Base-by-base conservation (phyloP, 64 coral and sea anemone species). In the Pachyseris speciosa region DNA sequence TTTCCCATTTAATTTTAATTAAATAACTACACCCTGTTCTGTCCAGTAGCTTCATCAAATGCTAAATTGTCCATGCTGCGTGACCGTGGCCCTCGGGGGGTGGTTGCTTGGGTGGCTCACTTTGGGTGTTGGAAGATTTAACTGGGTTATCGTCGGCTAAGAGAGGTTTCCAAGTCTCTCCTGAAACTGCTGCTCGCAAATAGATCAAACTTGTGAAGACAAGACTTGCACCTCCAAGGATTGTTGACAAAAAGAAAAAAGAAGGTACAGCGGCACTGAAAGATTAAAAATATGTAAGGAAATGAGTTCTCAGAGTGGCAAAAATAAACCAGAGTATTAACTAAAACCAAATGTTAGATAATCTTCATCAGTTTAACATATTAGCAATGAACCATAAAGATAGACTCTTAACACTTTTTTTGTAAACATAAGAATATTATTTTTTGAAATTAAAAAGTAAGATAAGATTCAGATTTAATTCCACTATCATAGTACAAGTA, bases 171-270 rank as follows among this genome's bases (percentile, higher is more conserved):
- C 96, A 98, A 41, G 85, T 94, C 42, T 98, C 96, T 15, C 96
- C 96, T 49, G 96, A 89, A 38, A 98, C 67, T 38, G 93, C 96
- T 31, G 96, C 96, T 85, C 94, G 85, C n/a, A 98, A 85, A 73
- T 98, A 98, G 75, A 98, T 98, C 37, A 98, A 76, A 74, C 96
- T 98, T 80, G 96, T 95, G 40, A 98, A 92, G 34, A 95, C 83
- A 71, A 98, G 72, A 16, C 89, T 94, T 63, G 87, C 91, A 16
- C 84, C 96, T n/a, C 96, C 96, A 74, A 98, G 90, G 9, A 98
- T 84, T 26, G 96, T 98, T 28, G 96, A 91, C 8, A 98, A 77
- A 63, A 98, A 94, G 73, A 98, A 95, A 38, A 52, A 90, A 52
- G 90, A 78, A 25, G 96, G 96, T 39, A 98, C 83, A 43, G 89